Evolutionary conservation across 1,140 invertebrate genomes (phyloP), one percentile per base, ranked within the genome.

Genomic region (Popillia japonica): DNA sequence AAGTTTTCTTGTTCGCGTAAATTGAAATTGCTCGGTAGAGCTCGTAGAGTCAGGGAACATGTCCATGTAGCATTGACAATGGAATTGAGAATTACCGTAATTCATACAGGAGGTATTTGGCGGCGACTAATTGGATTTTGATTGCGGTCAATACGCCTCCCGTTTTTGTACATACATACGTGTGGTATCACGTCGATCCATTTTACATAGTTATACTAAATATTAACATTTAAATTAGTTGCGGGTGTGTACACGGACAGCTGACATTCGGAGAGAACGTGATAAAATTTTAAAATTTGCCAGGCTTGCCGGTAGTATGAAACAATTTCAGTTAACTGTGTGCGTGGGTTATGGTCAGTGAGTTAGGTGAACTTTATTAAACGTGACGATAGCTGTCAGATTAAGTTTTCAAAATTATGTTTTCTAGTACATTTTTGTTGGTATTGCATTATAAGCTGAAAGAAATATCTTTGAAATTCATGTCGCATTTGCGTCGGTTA

Each of bases 161-260:
- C 48, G 48, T 27, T 68, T 68, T 10, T 34, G 61, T 68, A 68
- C 22, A 20, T 68, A 68, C 22, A 20, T 27, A 10, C 17, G 11
- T 17, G 17, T 55, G 14, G 14, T 17, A 55, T 14, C 14, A 55
- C 14, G 48, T 68, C 27, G 61, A 68, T 68, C 20, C 27, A 23
- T 68, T 34, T 27, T 22, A 20, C 61, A 68, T 22, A 27, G 20
- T 34, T 34, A 10, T 68, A 23, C 61, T 27, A 68, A 23, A 34
- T 11, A 68, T 68, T 68, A 68, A 34, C 61, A 68, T 68, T 68
- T 68, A 55, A 55, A 55, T 55, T 55, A n/a, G 48, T 55, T 55
- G 48, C 14, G 48, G 48, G 48, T 55, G 17, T 55, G 17, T n/a
- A 55, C 11, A 17, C 7, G 14, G 48, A 55, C 48, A 55, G 48